These are phyloP conservation scores for Blennius ocellaris DNA, from an alignment of 2,113 vertebrate species.

Conservation along the genomic window DNA sequence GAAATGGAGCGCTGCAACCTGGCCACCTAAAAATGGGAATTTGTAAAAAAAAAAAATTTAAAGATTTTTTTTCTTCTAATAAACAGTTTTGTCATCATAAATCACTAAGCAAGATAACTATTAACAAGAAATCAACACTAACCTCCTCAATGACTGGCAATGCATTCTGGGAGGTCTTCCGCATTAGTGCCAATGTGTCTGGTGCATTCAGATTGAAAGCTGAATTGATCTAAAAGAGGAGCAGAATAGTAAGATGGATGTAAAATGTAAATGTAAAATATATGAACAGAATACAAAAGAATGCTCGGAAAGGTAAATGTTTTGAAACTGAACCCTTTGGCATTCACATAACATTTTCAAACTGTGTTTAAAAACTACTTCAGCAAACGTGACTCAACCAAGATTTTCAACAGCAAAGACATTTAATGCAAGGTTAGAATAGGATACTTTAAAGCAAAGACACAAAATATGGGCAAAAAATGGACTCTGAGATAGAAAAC, in stretches of 20 bases:
- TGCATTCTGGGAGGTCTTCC: constrained; percentile 42
- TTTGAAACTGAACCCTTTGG: too few relatives aligned
- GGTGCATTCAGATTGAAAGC: constrained; percentile 19
- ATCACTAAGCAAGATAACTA: too few relatives aligned
- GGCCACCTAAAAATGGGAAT: constrained; percentile 38
- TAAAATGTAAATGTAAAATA: neutral
- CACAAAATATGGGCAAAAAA: too few relatives aligned
- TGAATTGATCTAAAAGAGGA: constrained; percentile 49
- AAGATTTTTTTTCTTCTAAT: neutral
- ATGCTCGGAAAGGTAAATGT: neutral
- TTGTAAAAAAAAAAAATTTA: constrained; percentile 2
- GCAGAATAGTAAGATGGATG: neutral
- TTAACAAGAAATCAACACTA: constrained; percentile 8
- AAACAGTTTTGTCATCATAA: neutral
- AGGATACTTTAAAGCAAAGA: too few relatives aligned
- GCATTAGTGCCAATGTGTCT: constrained; percentile 31
- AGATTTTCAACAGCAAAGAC: too few relatives aligned
- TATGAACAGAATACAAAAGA: neutral
- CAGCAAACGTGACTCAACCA: too few relatives aligned
- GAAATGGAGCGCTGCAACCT: constrained; percentile 55
- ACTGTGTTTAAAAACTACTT: too few relatives aligned
- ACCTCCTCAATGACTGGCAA: constrained; percentile 71
- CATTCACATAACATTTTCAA: too few relatives aligned
- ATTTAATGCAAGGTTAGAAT: too few relatives aligned
- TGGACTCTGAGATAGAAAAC: too few relatives aligned